A percentile compares a stretch with the other conserved stretches of the same genome.
phyloP scores from a whole-genome alignment of 2,113 vertebrate genomes.

The Poeciliopsis occidentalis region DNA sequence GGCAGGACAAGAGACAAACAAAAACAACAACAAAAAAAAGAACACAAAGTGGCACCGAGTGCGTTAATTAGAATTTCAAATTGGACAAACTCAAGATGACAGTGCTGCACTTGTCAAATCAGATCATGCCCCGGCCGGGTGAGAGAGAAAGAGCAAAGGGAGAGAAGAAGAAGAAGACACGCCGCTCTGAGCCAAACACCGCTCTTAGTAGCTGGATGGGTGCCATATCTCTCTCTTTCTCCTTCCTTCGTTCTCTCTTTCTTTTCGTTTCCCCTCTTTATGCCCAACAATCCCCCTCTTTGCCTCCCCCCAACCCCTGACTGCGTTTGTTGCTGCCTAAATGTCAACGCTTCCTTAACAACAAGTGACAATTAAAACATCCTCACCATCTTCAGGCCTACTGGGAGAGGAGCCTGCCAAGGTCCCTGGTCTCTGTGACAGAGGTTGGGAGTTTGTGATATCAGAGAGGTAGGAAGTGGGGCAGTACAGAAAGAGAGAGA shows the following conservation, averaged over 20 bases:
- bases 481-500: background rate
- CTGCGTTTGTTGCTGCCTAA: slow-evolving; percentile 56
- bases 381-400: slow-evolving; percentile 64
- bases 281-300: slow-evolving; percentile 18
- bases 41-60: slow-evolving; percentile 76
- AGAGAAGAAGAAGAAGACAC: slow-evolving; percentile 41
- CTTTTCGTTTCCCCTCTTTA: slow-evolving; percentile 72
- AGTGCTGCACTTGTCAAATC: slow-evolving; percentile 80
- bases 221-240: slow-evolving; percentile 57
- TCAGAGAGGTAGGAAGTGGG: background rate
- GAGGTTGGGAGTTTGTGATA: background rate
- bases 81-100: slow-evolving; percentile 83
- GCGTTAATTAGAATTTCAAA: slow-evolving; percentile 85
- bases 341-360: slow-evolving; percentile 72
- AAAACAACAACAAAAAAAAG: slow-evolving; percentile 7
- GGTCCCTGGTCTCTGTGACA: slow-evolving; percentile 20
- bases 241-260: slow-evolving; percentile 12
- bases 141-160: slow-evolving; percentile 44
- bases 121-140: slow-evolving; percentile 74
- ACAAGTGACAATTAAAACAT: slow-evolving; percentile 81
- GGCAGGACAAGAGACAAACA: slow-evolving; percentile 34
- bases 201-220: slow-evolving; percentile 68
- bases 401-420: slow-evolving; percentile 44
- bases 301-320: slow-evolving; percentile 41
- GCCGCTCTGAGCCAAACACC: slow-evolving; percentile 72